Base-by-base conservation (phyloP, 2,797 vertebrate species). In the Enteromius anoplus region DNA sequence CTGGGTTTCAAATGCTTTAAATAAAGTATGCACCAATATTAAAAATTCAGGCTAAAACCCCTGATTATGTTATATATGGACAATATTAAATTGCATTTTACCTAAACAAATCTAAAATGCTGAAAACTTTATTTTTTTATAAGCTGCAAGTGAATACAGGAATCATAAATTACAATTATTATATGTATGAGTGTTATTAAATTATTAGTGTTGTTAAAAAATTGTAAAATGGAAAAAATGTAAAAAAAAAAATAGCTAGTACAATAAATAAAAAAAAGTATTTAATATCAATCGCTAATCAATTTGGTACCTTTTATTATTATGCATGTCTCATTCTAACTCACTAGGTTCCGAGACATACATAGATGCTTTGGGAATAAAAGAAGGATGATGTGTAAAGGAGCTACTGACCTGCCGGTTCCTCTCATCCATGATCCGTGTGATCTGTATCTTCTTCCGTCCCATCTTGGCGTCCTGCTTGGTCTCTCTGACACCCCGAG, bases 361-460 rank as follows among this genome's bases (percentile, higher is more conserved):
- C 37, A 75, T 14, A 3, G 26, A 8, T 12, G 58, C 23, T 53
- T 17, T 23, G 29, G 12, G 23, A 26, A 78, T 12, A 37, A 70
- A 23, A n/a, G 14, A 15, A 45, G 23, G 55, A 60, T 26, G 19
- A 75, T 51, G 26, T 49, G 14, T 29, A 69, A n/a, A 12, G 37
- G 19, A 2, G 75, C 23, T 83, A 92, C 93, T 95, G 92, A 99
- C 98, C 98, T 99, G 98, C 79, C 98, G 96, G 94, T 99, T 99
- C 93, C 98, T 95, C 92, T 99, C 98, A 85, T 99, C 98, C 97
- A 99, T 97, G 95, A 99, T 99, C 94, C 98, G 95, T 70, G 97
- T 98, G 93, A 99, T 99, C 93, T 99, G 98, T 95, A 99, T 99
- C 97, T 99, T 99, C 96, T 99, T 99, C 89, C 98, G 95, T 94